Evolutionary conservation across 1,140 invertebrate genomes (phyloP), one percentile per base, ranked within the genome.

Genomic region (Ceratina calcarata): DNA sequence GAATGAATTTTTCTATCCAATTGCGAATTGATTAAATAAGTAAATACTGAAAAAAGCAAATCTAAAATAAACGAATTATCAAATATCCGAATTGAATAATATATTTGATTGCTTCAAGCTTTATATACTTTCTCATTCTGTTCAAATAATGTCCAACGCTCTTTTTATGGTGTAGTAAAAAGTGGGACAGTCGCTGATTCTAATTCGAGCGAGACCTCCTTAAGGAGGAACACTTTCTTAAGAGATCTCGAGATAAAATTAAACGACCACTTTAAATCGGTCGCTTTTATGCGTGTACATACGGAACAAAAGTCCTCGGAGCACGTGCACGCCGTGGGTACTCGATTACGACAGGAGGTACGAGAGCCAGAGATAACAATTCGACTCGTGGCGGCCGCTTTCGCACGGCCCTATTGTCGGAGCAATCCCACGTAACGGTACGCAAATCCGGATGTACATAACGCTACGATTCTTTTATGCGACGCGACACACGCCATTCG

Each of bases 381-480:
- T 73, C 62, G 62, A 74, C 60, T 79, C 1, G 53, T 32, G 37
- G n/a, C 53, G 78, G 32, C 73, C 70, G 72, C 73, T 80, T 76
- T 80, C 78, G 18, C 78, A 80, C 73, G 73, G n/a, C 45, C 57
- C 73, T 80, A 80, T 80, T 80, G 78, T 76, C 72, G 4, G 24
- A 20, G 37, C 65, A 53, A 69, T 80, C 58, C 78, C 53, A 45
- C 78, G 73, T 80, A 69, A 76, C 73, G 78, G 73, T 57, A 80
- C 55, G 78, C 64, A 22, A 60, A 74, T 74, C 68, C 68, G 76
- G 76, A 78, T 55, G 60, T 78, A 16, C 37, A 45, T 37, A 51
- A 24, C 68, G 32, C 61, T 37, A 64, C 45, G 74, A 60, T 77
- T 69, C 57, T 77, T 70, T 51, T 22, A 16, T 22, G 6, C 10